Percentiles rank a stretch among this genome's conserved stretches.
phyloP scores from a whole-genome alignment of 2,888 invertebrate genomes.

The Nemotelus nigrinus region DNA sequence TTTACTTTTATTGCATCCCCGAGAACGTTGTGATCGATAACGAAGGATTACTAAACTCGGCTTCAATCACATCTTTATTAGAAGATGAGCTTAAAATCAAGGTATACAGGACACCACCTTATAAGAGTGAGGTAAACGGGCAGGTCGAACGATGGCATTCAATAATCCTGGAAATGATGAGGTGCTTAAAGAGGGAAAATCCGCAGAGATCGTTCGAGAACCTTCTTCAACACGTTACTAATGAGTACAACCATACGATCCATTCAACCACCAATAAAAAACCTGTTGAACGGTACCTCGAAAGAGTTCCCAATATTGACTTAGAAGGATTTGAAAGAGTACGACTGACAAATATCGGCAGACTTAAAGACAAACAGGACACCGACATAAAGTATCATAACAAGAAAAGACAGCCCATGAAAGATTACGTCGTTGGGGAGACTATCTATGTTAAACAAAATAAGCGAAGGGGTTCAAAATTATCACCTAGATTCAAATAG shows the following conservation, averaged over 20 bases:
- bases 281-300: background rate
- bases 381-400: too few species aligned
- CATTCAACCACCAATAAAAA: slow-evolving; percentile 47
- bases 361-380: too few species aligned
- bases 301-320: background rate
- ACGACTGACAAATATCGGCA: too few species aligned
- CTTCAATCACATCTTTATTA: background rate
- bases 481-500: slow-evolving; percentile 14
- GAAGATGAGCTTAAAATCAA: background rate
- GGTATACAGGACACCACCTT: background rate
- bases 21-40: too few species aligned
- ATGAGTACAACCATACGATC: slow-evolving; percentile 45
- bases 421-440: background rate
- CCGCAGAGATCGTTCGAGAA: background rate
- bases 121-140: slow-evolving; percentile 8
- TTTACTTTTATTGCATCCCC: background rate
- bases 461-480: slow-evolving; percentile 36
- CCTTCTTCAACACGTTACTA: background rate
- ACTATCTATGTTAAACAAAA: slow-evolving; percentile 12
- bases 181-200: background rate
- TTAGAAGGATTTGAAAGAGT: too few species aligned
- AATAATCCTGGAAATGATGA: background rate
- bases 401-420: too few species aligned
- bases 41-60: too few species aligned
- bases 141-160: slow-evolving; percentile 11